A percentile compares a stretch with the other conserved stretches of the same genome.
Conservation (phyloP, 1,140 invertebrate genomes). For the Apis dorsata region DNA sequence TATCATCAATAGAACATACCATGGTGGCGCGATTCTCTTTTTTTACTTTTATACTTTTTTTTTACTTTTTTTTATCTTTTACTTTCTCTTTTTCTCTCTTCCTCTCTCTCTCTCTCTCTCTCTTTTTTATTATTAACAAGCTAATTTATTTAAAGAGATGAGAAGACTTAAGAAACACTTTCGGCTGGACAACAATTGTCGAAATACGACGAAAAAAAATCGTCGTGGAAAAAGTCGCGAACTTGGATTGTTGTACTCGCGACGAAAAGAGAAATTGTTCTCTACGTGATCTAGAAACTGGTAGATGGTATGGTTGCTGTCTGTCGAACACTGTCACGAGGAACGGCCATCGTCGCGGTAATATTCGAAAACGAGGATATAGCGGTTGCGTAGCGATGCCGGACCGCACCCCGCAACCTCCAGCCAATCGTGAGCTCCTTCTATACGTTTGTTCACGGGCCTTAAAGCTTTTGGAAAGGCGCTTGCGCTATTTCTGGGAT, state of each 20-base stretch:
- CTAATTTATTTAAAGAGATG: constrained; percentile 3
- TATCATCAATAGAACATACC: constrained; percentile 79
- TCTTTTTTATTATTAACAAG: constrained; percentile 45
- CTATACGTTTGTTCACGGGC: constrained; percentile 31
- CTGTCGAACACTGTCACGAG: constrained; percentile 54
- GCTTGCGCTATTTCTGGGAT: constrained; percentile 67
- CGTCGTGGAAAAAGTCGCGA: not conserved
- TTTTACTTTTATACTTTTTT: constrained; percentile 9
- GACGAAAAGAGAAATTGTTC: not conserved
- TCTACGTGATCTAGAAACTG: not conserved
- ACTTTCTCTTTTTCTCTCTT: not conserved
- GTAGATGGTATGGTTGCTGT: constrained; percentile 31
- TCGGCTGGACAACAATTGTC: not conserved
- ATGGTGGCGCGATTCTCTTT: constrained; percentile 64
- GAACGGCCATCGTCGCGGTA: constrained; percentile 62
- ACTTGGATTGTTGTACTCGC: not conserved
- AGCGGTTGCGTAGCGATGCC: constrained; percentile 74
- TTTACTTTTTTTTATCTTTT: constrained; percentile 26
- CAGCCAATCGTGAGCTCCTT: constrained; percentile 57
- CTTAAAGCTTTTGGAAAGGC: constrained; percentile 60
- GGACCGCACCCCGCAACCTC: constrained; percentile 59
- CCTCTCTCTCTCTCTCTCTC: constrained; percentile 24
- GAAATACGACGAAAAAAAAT: not conserved
- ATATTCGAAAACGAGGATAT: constrained; percentile 77
- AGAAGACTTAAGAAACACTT: not conserved